These are phyloP conservation scores for Argentina silus DNA, from an alignment of 2,797 vertebrate genomes.

Conservation along the genomic window DNA sequence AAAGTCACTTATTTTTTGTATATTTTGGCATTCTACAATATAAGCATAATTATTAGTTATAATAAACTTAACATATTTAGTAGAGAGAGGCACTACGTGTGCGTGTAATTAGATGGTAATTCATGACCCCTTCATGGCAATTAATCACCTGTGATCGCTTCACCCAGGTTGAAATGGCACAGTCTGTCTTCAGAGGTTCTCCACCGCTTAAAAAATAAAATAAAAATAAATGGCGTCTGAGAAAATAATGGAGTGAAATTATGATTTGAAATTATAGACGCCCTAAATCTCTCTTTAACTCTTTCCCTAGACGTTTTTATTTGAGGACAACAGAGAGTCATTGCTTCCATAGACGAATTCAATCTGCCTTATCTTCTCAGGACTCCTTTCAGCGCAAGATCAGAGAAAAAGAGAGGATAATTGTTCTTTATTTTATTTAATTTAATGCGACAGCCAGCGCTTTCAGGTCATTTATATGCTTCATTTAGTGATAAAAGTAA, in stretches of 20 bases:
- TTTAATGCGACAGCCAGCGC: constrained; percentile 82
- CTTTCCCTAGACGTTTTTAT: constrained; percentile 74
- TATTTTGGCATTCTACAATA: background rate
- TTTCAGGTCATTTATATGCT: constrained; percentile 87
- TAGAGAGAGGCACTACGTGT: constrained; percentile 16
- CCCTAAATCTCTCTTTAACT: constrained; percentile 73
- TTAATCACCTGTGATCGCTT: constrained; percentile 63
- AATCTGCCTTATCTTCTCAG: constrained; percentile 80
- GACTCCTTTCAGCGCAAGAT: constrained; percentile 82
- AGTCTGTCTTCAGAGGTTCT: constrained; percentile 44
- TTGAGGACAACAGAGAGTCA: constrained; percentile 73
- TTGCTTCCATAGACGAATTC: constrained; percentile 69
- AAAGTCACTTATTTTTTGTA: background rate
- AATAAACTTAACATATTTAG: constrained; percentile 35
- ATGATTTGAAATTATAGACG: constrained; percentile 79
- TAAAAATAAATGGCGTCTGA: constrained; percentile 63
- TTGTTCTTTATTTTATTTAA: constrained; percentile 87
- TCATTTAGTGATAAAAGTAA: constrained; percentile 87
- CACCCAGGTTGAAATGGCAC: constrained; percentile 57
- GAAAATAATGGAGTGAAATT: constrained; percentile 73
- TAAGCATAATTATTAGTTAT: constrained; percentile 22
- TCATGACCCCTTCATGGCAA: constrained; percentile 54
- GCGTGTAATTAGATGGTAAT: constrained; percentile 48
- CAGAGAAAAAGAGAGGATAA: constrained; percentile 81
- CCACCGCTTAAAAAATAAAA: constrained; percentile 62